Conservation (phyloP, 2,113 vertebrate genomes). For the Scartelaos histophorus region DNA sequence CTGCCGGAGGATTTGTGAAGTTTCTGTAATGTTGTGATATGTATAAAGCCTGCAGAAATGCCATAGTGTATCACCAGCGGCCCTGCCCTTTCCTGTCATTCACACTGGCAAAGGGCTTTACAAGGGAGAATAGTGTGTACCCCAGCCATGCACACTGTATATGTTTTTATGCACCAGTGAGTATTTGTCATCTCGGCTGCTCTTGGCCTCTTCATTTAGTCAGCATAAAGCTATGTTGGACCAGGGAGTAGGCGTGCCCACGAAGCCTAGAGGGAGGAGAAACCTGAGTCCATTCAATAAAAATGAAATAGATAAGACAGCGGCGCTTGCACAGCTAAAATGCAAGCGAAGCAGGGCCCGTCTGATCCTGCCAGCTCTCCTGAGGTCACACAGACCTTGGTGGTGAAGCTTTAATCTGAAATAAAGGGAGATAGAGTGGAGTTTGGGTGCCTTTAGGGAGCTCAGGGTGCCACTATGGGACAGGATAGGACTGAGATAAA, state of each 20-base stretch:
- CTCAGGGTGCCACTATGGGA: conserved; percentile 8
- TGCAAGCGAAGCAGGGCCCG: conserved; percentile 67
- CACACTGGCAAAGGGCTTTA: conserved; percentile 29
- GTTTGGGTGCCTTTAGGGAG: conserved; percentile 32
- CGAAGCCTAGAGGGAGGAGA: conserved; percentile 50
- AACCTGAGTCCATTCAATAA: conserved; percentile 69
- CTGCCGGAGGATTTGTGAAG: conserved; percentile 37
- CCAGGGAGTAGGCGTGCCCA: conserved; percentile 49
- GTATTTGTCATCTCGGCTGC: conserved; percentile 34
- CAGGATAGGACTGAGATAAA: conserved; percentile 29
- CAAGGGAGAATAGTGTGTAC: conserved; percentile 26
- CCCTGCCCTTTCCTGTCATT: conserved; percentile 45
- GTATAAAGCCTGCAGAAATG: conserved; percentile 40
- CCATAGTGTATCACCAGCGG: conserved; percentile 24
- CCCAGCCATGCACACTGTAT: conserved; percentile 15
- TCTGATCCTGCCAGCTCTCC: conserved; percentile 67
- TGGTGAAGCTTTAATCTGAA: conserved; percentile 61
- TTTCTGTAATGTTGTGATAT: conserved; percentile 47
- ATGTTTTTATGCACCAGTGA: conserved; percentile 37
- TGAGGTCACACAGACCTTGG: conserved; percentile 71
- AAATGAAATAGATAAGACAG: conserved; percentile 69
- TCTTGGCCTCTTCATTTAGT: conserved; percentile 63
- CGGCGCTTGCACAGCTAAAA: conserved; percentile 56
- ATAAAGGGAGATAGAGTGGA: conserved; percentile 47
- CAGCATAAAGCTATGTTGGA: conserved; percentile 56